A percentile compares a stretch with the other conserved stretches of the same genome.
Conservation (phyloP, 2,113 vertebrate genomes). For the Aphelocoma coerulescens region DNA sequence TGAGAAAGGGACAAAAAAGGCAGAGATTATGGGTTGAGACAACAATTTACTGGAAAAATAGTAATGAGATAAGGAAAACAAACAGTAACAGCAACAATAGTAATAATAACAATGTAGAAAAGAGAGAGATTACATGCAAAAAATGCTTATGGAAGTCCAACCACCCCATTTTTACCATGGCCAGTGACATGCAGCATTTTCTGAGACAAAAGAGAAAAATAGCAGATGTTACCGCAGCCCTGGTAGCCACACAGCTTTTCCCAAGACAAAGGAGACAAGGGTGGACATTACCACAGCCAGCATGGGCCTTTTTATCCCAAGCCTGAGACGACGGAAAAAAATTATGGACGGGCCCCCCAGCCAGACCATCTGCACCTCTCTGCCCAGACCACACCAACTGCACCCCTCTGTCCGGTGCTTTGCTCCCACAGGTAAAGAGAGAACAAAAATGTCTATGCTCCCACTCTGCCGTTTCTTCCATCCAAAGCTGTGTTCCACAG, state of each 20-base stretch:
- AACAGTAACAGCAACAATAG: not conserved
- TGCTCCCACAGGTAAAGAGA: not conserved
- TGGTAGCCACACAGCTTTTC: not conserved
- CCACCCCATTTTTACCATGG: rapidly evolving
- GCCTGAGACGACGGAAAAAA: too few relatives aligned
- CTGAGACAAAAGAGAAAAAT: not conserved
- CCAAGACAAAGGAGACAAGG: not conserved
- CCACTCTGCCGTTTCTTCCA: not conserved
- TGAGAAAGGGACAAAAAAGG: not conserved
- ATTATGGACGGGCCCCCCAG: not conserved
- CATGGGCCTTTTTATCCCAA: rapidly evolving
- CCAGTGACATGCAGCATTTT: not conserved
- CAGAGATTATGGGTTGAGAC: not conserved
- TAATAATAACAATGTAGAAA: not conserved
- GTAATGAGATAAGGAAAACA: not conserved
- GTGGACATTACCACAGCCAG: not conserved
- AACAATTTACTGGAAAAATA: not conserved
- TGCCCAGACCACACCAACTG: rapidly evolving
- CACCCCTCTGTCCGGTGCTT: rapidly evolving
- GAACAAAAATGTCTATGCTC: not conserved
- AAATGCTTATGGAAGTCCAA: not conserved
- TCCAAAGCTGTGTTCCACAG: not conserved
- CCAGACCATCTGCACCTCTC: not conserved
- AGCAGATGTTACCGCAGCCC: rapidly evolving
- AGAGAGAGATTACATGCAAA: not conserved